A percentile compares a stretch with the other conserved stretches of the same genome.
Conservation (phyloP, 2,797 vertebrate species). For the Molossus alvarezi region DNA sequence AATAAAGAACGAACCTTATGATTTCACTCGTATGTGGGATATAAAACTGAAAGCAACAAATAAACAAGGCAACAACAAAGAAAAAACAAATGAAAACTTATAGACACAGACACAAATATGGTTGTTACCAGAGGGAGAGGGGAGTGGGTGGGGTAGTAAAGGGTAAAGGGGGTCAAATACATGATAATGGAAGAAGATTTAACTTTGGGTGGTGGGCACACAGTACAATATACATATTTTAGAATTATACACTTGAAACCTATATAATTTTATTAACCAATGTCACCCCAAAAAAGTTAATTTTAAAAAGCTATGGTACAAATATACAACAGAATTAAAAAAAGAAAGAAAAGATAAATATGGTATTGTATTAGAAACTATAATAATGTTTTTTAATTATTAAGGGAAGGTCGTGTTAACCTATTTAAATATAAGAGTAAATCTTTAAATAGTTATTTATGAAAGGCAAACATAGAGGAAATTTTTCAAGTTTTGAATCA, state of each 20-base stretch:
- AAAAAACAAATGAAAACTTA: background rate
- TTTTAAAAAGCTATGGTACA: background rate
- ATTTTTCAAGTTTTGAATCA: constrained; percentile 16
- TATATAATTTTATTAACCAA: background rate
- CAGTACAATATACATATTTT: background rate
- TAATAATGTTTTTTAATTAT: constrained; percentile 48
- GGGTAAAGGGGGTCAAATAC: no score
- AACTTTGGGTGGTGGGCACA: background rate
- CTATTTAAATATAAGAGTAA: constrained; percentile 24
- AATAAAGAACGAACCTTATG: background rate
- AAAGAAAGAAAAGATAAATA: constrained; percentile 38
- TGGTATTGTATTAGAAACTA: background rate
- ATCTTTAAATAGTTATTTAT: constrained; percentile 57
- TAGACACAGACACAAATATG: background rate
- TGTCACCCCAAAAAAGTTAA: background rate
- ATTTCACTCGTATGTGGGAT: background rate
- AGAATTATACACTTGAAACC: background rate
- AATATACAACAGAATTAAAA: background rate
- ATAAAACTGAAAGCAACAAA: background rate
- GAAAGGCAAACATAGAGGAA: constrained; percentile 42
- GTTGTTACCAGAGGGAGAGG: background rate
- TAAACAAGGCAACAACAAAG: background rate
- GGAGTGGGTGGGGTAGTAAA: background rate
- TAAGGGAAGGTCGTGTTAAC: background rate
- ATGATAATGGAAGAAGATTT: no score